These are phyloP conservation scores for Drosophila stalkeri DNA, from an alignment of 2,888 invertebrate species.

Conservation along the genomic window DNA sequence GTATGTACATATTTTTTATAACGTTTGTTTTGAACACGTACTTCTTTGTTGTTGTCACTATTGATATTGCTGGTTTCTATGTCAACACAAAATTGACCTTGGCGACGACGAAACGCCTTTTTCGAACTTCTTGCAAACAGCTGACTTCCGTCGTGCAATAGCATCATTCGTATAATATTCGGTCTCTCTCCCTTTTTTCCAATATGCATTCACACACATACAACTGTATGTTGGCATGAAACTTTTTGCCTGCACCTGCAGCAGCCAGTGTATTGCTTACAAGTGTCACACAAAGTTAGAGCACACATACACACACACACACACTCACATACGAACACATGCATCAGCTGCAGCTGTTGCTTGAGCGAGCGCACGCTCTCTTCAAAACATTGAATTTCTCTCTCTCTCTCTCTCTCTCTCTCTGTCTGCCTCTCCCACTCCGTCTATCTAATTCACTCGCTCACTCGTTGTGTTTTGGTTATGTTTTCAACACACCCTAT, in stretches of 20 bases:
- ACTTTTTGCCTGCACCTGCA: constrained; percentile 34
- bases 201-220: constrained; percentile 3
- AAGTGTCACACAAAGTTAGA: constrained; percentile 44
- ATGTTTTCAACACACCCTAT: constrained; percentile 24
- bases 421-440: constrained; percentile 12
- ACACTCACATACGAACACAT: constrained; percentile 8
- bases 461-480: constrained; percentile 18
- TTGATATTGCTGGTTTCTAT: constrained; percentile 67
- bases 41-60: constrained; percentile 49
- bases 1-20: constrained; percentile 34
- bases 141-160: constrained; percentile 39
- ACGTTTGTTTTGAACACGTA: constrained; percentile 37
- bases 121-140: constrained; percentile 59
- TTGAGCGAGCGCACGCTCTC: constrained; percentile 34
- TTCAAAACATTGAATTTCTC: constrained; percentile 9
- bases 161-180: constrained; percentile 3
- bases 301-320: constrained; percentile 7
- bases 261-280: constrained; percentile 44
- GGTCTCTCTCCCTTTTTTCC: constrained; percentile 17
- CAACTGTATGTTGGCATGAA: background rate
- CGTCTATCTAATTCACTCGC: background rate
- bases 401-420: constrained; percentile 9
- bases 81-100: constrained; percentile 76
- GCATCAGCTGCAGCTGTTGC: constrained; percentile 58
- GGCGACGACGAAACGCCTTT: constrained; percentile 33